These are phyloP conservation scores for Pediacus dermestoides DNA, from an alignment of 2,888 invertebrate species.

Conservation along the genomic window DNA sequence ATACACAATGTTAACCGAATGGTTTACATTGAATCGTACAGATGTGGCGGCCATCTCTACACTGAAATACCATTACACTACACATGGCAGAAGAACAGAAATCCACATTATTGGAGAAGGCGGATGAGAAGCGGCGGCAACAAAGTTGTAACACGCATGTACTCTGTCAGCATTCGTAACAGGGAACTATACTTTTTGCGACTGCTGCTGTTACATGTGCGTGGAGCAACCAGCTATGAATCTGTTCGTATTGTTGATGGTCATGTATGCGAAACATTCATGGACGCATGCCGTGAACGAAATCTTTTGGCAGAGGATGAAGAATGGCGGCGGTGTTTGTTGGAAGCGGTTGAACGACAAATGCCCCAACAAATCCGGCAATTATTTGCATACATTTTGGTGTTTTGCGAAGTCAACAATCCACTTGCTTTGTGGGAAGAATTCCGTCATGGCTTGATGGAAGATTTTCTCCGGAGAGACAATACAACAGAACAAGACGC, in stretches of 20 bases:
- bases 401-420: not conserved
- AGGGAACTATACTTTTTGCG: slow-evolving; percentile 5
- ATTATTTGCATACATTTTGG: slow-evolving; percentile 9
- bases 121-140: not conserved
- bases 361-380: slow-evolving; percentile 37
- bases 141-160: slow-evolving; percentile 6
- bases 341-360: not conserved
- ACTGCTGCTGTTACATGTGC: slow-evolving; percentile 5
- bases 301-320: slow-evolving; percentile 3
- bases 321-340: slow-evolving; percentile 2
- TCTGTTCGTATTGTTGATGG: slow-evolving; percentile 5
- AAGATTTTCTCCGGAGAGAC: no score
- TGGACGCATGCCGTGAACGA: slow-evolving; percentile 1
- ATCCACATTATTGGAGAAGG: not conserved
- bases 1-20: slow-evolving; percentile 2
- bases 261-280: not conserved
- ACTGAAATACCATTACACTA: slow-evolving; percentile 1
- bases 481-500: no score
- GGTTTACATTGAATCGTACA: not conserved
- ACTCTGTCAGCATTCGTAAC: not conserved
- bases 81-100: not conserved
- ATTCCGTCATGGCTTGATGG: not conserved
- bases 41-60: slow-evolving; percentile 1
- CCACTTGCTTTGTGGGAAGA: not conserved
- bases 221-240: slow-evolving; percentile 3